Evolutionary conservation across 2,888 invertebrate genomes (phyloP), one percentile per base, ranked within the genome.

Genomic region (Dione vanillae): DNA sequence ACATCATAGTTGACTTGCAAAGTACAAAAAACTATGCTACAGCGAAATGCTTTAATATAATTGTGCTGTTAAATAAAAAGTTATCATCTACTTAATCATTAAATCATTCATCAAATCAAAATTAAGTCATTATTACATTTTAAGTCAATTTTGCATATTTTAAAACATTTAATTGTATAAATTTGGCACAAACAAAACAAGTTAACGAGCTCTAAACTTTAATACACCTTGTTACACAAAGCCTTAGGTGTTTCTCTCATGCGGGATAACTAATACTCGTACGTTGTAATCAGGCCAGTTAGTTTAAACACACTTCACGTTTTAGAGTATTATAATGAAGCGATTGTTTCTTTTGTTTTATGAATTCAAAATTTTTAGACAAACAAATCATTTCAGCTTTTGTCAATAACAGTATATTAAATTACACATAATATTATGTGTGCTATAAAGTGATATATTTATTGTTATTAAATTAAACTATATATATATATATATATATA

Each of bases 101-200:
- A n/a, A 27, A 27, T 5, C 27, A 27, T 27, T 27, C 27, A 27
- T 27, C 5, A 27, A 27, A 27, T 27, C 12, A 43, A 12, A 43
- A 43, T n/a, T n/a, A n/a, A n/a, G n/a, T n/a, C n/a, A n/a, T n/a
- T n/a, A n/a, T n/a, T n/a, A 49, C 16, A 49, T 51, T 51, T 14
- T 2, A 51, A 14, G 27, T 7, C 8, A 52, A 37, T 54, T 54
- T 16, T 5, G n/a, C 11, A 54, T 16, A 37, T n/a, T 10, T n/a
- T 37, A 3, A 1, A 52, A 12, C 20, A 52, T 52, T 52, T 27
- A 54, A n/a, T 9, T 27, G 35, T 6, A 35, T 54, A 54, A 54
- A 54, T 54, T 54, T 37, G 35, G 54, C 1, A 54, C 54, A 54
- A 37, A 54, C 54, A 54, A 10, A 54, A 54, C 35, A 35, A 37